Conservation (phyloP, 2,797 vertebrate genomes). For the Enteromius argenteus region DNA sequence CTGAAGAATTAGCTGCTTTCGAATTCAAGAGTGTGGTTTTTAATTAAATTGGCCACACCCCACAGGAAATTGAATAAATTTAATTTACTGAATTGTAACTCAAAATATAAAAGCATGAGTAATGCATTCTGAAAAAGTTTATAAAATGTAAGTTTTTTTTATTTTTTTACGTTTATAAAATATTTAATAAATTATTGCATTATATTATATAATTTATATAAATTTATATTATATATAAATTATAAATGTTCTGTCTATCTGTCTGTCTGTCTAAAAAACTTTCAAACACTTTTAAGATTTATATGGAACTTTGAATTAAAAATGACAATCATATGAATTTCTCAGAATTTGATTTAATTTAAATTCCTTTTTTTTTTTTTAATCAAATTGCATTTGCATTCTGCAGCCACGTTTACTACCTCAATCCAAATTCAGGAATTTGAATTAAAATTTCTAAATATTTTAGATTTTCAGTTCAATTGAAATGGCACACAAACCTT, state of each 20-base stretch:
- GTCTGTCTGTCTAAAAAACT: neutral
- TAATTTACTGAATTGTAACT: neutral
- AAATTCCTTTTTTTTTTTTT: neutral
- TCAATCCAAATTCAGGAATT: neutral
- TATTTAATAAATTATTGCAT: neutral
- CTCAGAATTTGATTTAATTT: neutral
- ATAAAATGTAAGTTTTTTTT: neutral
- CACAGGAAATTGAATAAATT: neutral
- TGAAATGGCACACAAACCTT: neutral
- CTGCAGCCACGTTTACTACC: neutral
- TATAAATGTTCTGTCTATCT: neutral
- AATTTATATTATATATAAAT: no score
- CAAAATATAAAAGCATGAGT: neutral
- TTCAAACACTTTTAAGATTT: neutral
- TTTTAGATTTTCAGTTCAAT: neutral
- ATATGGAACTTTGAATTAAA: neutral
- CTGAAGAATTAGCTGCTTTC: neutral
- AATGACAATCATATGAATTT: neutral
- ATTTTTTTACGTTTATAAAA: neutral
- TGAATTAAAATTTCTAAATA: neutral
- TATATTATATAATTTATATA: neutral
- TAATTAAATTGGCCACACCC: neutral
- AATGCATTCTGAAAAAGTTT: neutral
- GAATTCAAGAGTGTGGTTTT: slow-evolving; percentile 28
- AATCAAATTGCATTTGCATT: neutral